Base-by-base conservation (phyloP, 2,797 vertebrate genomes). In the Myripristis murdjan region DNA sequence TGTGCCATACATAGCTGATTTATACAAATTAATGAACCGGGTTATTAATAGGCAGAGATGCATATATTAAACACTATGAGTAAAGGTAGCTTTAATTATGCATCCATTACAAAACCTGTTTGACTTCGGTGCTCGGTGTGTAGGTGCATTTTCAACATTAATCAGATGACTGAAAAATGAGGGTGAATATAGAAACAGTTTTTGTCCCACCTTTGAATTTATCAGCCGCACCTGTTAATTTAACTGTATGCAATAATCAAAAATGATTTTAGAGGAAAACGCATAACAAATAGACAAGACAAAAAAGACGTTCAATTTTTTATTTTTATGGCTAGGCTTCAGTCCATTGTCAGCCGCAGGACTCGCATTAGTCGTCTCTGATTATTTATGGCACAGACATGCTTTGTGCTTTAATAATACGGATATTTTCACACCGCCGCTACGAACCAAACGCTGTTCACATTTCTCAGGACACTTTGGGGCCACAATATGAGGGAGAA, bases 81-180 rank as follows among this genome's bases (percentile, higher is more conserved):
- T 92, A 93, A 93, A 93, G 89, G 92, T 93, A 93, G 82, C 88
- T 92, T 93, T 93, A 93, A 94, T 94, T 91, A 93, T 94, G 90
- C 85, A 94, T 90, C 81, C 83, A 86, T 90, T 90, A 89, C 88
- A 88, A 91, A 94, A 87, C 89, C 89, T 91, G 90, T 92, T 91
- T 93, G 89, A 90, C 88, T 90, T 89, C 75, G 55, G 79, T 16
- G 53, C 64, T 76, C 55, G 66, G 59, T 51, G 61, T 49, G 46
- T 72, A 82, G 79, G 79, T 86, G 79, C 71, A 73, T 81, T 84
- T 89, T 83, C 5, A 69, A 82, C 84, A 83, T 88, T 62, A 84
- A 90, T 87, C 74, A 65, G 62, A 65, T 69, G 31, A 22, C 26
- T 81, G 84, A 89, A 78, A 81, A 88, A 89, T 81, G 65, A 54